These are phyloP conservation scores for Valencia hispanica DNA, from an alignment of 2,797 vertebrate species.

Conservation along the genomic window DNA sequence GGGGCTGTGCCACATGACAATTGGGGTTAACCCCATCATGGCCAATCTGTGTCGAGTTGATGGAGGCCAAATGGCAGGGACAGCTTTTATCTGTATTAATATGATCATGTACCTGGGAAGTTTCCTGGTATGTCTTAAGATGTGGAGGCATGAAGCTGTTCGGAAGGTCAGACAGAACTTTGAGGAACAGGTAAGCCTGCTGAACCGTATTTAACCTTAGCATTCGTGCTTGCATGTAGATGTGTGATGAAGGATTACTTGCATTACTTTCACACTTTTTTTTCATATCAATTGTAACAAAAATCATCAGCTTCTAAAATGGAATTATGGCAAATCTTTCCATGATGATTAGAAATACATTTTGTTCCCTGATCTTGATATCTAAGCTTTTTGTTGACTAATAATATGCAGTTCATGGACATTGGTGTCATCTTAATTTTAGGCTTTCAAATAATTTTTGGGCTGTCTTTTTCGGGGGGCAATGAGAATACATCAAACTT, in stretches of 20 bases:
- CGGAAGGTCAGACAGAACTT: conserved; percentile 44
- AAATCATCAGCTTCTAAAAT: not conserved
- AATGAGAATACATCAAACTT: not conserved
- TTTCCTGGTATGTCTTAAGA: conserved; percentile 79
- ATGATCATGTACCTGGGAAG: conserved; percentile 76
- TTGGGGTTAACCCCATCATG: conserved; percentile 78
- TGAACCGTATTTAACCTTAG: not conserved
- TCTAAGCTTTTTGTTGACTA: not conserved
- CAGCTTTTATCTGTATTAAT: conserved; percentile 82
- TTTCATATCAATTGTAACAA: not conserved
- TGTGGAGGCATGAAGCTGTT: conserved; percentile 78
- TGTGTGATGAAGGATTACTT: not conserved
- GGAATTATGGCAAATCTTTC: not conserved
- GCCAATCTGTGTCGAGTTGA: conserved; percentile 77
- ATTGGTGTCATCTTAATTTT: not conserved
- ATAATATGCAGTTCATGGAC: not conserved
- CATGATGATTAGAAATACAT: not conserved
- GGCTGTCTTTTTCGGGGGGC: not conserved
- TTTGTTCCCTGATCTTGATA: not conserved
- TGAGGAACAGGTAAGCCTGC: conserved; percentile 43
- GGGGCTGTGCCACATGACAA: conserved; percentile 80
- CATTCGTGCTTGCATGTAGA: not conserved
- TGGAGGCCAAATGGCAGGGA: conserved; percentile 81
- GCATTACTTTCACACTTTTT: not conserved
- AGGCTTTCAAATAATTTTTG: not conserved